A percentile compares a stretch with the other conserved stretches of the same genome.
phyloP scores from a whole-genome alignment of 2,888 invertebrate genomes.

The Cinara cedri region DNA sequence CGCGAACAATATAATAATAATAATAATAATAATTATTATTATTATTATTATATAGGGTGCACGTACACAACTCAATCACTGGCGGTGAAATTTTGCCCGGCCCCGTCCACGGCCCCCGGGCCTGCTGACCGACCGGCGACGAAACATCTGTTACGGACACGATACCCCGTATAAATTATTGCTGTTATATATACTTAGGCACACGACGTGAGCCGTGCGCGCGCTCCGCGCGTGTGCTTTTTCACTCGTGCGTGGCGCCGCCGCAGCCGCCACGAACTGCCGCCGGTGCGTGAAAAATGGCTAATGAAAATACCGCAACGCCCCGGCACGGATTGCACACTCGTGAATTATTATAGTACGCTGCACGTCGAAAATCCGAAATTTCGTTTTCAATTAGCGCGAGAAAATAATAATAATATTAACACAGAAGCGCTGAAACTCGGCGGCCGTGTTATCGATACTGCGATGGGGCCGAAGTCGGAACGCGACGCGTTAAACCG shows the following conservation, averaged over 20 bases:
- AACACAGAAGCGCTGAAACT: no score
- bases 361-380: not conserved
- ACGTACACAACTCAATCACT: constrained; percentile 17
- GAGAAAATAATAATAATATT: no score
- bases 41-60: no score
- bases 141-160: constrained; percentile 51
- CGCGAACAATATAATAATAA: constrained; percentile 40
- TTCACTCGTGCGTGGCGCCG: not conserved
- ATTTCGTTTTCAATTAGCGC: constrained; percentile 25
- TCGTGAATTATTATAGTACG: not conserved
- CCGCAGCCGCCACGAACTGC: not conserved
- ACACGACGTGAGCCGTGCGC: not conserved
- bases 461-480: no score
- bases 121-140: constrained; percentile 26
- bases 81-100: constrained; percentile 33
- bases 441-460: not conserved
- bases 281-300: constrained; percentile 33
- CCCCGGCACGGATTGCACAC: not conserved
- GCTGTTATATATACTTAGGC: not conserved
- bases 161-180: constrained; percentile 45
- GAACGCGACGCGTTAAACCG: no score
- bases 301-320: constrained; percentile 18
- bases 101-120: not conserved
- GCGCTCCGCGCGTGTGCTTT: no score
- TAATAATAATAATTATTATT: no score